Conservation (phyloP, 1,140 invertebrate genomes). For the Pteromalus puparum region DNA sequence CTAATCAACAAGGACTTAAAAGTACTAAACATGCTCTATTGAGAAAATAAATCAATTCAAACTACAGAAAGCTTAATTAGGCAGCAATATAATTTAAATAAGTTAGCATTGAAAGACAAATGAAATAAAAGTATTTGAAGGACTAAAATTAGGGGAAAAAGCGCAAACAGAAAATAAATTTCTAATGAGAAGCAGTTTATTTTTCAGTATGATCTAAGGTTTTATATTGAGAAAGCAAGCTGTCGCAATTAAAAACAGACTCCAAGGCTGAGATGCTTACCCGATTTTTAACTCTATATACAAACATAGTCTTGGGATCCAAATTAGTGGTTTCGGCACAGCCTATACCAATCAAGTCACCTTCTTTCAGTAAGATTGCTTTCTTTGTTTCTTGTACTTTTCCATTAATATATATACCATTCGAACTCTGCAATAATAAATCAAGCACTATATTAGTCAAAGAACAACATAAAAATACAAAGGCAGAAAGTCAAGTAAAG, state of each 20-base stretch:
- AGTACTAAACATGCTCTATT: too few relatives aligned
- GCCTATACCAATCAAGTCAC: conserved; percentile 63
- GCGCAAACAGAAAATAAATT: too few relatives aligned
- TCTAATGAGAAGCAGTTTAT: too few relatives aligned
- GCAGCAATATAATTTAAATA: too few relatives aligned
- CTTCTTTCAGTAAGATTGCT: conserved; percentile 40
- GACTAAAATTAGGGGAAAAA: too few relatives aligned
- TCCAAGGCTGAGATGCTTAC: conserved; percentile 17
- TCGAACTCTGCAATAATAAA: conserved; percentile 59
- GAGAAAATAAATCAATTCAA: too few relatives aligned
- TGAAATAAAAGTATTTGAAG: too few relatives aligned
- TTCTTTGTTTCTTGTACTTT: conserved; percentile 4
- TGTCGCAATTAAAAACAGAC: neutral
- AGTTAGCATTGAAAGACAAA: too few relatives aligned
- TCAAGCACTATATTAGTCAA: neutral
- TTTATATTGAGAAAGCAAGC: neutral
- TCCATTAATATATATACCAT: conserved; percentile 62
- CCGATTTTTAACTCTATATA: conserved; percentile 53
- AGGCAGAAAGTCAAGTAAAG: neutral
- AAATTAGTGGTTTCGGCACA: conserved; percentile 40
- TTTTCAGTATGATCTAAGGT: neutral
- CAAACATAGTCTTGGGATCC: conserved; percentile 42
- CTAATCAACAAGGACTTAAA: too few relatives aligned
- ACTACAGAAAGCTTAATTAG: too few relatives aligned
- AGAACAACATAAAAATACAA: neutral